A percentile compares a stretch with the other conserved stretches of the same genome.
phyloP scores from a whole-genome alignment of 1,140 invertebrate genomes.

The Drosophila arizonae region DNA sequence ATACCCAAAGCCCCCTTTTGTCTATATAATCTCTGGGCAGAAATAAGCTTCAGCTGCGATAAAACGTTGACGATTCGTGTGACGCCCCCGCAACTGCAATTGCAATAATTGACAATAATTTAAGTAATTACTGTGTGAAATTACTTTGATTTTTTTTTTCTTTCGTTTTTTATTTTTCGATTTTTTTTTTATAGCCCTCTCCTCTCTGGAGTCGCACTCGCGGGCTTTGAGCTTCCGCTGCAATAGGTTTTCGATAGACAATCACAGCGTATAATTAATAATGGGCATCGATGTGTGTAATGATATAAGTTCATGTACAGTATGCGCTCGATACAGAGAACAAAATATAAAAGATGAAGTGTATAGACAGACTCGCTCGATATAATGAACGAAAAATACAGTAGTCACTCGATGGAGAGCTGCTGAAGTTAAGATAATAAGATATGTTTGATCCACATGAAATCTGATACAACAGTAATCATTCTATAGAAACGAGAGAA shows the following conservation, averaged over 20 bases:
- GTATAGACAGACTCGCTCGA: too few relatives aligned
- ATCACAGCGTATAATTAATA: constrained; percentile 44
- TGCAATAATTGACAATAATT: constrained; percentile 80
- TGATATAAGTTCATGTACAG: background rate
- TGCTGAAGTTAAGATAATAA: too few relatives aligned
- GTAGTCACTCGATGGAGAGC: too few relatives aligned
- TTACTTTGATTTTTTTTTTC: constrained; percentile 63
- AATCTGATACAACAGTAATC: too few relatives aligned
- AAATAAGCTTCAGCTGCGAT: constrained; percentile 19
- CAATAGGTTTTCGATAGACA: constrained; percentile 34
- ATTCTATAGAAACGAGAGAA: too few relatives aligned
- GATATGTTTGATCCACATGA: too few relatives aligned
- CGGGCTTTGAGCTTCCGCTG: constrained; percentile 35
- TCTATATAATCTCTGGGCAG: background rate
- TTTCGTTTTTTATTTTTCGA: constrained; percentile 18
- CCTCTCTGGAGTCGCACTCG: background rate
- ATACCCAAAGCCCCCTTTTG: background rate
- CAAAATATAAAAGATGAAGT: too few relatives aligned
- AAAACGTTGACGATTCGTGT: constrained; percentile 40
- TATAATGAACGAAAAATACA: too few relatives aligned
- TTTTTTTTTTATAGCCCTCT: constrained; percentile 11
- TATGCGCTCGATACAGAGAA: background rate
- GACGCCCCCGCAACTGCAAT: constrained; percentile 52
- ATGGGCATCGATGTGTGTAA: constrained; percentile 6
- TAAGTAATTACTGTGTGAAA: constrained; percentile 65